Percentiles rank a stretch among this genome's conserved stretches.
Conservation (phyloP, 2,888 invertebrate species). For the Ganaspis brasiliensis region DNA sequence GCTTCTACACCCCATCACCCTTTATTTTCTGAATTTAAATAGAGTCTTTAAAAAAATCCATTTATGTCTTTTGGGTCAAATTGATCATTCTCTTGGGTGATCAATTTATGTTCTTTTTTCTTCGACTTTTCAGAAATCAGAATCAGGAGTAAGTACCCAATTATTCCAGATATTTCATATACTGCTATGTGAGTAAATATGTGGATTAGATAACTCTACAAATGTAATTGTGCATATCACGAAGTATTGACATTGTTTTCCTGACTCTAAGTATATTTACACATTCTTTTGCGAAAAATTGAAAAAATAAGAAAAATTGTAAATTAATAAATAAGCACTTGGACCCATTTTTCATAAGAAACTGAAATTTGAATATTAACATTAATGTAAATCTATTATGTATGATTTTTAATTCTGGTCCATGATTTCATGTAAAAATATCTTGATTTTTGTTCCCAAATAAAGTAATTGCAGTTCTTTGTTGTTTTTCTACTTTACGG, state of each 20-base stretch:
- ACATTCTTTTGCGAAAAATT: background rate
- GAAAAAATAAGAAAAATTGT: background rate
- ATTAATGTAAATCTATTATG: conserved; percentile 7
- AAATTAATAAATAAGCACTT: conserved; percentile 30
- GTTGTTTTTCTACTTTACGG: background rate
- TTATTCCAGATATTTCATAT: conserved; percentile 12
- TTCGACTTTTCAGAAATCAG: too few species aligned
- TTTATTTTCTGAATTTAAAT: too few species aligned
- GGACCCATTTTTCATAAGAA: conserved; percentile 21
- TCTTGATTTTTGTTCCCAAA: conserved; percentile 7
- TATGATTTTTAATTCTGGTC: conserved; percentile 39
- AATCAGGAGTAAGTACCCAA: background rate
- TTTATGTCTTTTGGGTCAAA: too few species aligned
- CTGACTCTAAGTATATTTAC: background rate
- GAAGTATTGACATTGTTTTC: conserved; percentile 41
- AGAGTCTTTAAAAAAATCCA: too few species aligned
- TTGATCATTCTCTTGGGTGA: too few species aligned
- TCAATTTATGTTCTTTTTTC: too few species aligned
- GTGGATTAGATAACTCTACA: background rate
- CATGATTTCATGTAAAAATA: conserved; percentile 26
- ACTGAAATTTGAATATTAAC: background rate
- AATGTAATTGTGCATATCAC: conserved; percentile 34
- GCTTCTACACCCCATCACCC: too few species aligned
- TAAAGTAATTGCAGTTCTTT: conserved; percentile 5
- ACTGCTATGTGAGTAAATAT: background rate